These are phyloP conservation scores for Lophotriccus pileatus DNA, from an alignment of 2,797 vertebrate species.

Conservation along the genomic window DNA sequence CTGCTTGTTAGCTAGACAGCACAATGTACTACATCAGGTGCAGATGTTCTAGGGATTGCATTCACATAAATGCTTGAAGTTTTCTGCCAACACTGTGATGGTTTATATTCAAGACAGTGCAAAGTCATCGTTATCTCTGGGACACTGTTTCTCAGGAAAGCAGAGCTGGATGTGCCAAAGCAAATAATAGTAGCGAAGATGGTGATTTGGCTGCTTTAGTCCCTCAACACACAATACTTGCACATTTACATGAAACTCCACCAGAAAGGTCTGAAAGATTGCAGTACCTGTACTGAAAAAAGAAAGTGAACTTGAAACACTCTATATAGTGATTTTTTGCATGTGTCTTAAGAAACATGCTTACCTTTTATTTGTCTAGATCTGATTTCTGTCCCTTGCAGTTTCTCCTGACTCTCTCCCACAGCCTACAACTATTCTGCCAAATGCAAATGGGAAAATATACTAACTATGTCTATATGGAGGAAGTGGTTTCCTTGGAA, in stretches of 20 bases:
- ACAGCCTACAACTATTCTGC: background rate
- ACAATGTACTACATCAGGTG: too few species aligned
- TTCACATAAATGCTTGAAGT: background rate
- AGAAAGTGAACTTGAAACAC: background rate
- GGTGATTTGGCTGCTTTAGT: background rate
- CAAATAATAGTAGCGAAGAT: background rate
- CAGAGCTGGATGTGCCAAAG: background rate
- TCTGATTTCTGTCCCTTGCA: background rate
- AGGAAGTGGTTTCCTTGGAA: constrained; percentile 61
- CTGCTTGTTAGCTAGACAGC: background rate
- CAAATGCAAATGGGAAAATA: constrained; percentile 18
- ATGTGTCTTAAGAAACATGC: background rate
- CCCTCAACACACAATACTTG: background rate
- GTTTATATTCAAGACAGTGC: background rate
- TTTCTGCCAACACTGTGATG: background rate
- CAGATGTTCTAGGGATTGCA: background rate
- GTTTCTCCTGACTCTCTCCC: background rate
- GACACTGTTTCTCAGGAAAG: background rate
- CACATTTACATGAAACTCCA: background rate
- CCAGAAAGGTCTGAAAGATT: background rate
- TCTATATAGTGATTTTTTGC: background rate
- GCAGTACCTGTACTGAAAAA: background rate
- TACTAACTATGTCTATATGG: background rate
- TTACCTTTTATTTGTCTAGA: background rate
- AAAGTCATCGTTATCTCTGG: background rate